Base-by-base conservation (phyloP, 2,888 invertebrate species). In the Alloscopus bannaensis region DNA sequence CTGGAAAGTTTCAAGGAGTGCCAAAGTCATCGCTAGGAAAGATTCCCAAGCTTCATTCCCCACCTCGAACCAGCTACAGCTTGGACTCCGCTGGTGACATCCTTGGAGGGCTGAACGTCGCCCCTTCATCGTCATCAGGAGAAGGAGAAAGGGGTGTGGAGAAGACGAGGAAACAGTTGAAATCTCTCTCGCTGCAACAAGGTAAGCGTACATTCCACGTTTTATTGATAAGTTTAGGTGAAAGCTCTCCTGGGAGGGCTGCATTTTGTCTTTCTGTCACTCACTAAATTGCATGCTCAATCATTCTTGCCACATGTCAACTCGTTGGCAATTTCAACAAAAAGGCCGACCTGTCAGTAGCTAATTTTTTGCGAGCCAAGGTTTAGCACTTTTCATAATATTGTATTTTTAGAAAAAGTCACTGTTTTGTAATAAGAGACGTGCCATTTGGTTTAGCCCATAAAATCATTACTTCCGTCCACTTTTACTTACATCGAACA, bases 121-220 rank as follows among this genome's bases (percentile, higher is more conserved):
- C 36, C n/a, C 29, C 59, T 42, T 28, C 70, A 16, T 11, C 18
- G 11, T 59, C 36, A 57, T 26, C 59, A 42, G 45, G 26, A 47
- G 59, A 59, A 36, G 60, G 28, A n/a, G 60, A 75, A 11, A 55
- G 65, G 50, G 52, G 24, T 29, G 66, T 64, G n/a, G 80, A 75
- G 42, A 71, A 75, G 47, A 40, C 72, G 28, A 45, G 75, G 28
- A 31, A 75, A 3, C 64, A 59, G 28, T 26, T 82, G 24, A 77
- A 82, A 45, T 80, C 80, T 18, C 62, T 82, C 20, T 80, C 82
- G 0, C 47, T 82, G 13, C 77, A 82, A 45, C 80, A 82, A 57
- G 73, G 82, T 82, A 76, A 28, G 81, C 45, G n/a, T 16, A n/a
- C 1, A 3, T 57, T 29, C 6, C 57, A 28, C 28, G 16, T 50